A percentile compares a stretch with the other conserved stretches of the same genome.
Evolutionary conservation across 1,140 invertebrate genomes (phyloP).

Genomic region (Centruroides sculpturatus): DNA sequence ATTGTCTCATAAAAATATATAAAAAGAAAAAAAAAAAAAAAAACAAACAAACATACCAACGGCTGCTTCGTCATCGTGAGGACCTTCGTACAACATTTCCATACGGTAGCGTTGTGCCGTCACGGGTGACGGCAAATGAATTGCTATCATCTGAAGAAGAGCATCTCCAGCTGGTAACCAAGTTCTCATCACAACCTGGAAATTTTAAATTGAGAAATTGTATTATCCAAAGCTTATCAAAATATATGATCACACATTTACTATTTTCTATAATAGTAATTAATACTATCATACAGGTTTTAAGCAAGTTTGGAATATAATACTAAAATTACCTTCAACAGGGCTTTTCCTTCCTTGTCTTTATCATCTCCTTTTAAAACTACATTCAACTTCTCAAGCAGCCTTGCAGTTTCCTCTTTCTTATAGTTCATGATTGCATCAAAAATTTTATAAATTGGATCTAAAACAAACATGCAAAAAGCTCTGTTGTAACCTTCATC

Average conservation of each 20-base stretch:
- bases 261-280: too few species aligned
- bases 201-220: too few species aligned
- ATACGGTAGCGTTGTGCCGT: constrained; percentile 98
- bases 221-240: too few species aligned
- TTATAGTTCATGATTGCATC: constrained; percentile 96
- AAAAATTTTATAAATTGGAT: constrained; percentile 98
- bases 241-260: too few species aligned
- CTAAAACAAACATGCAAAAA: constrained; percentile 96
- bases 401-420: constrained; percentile 79
- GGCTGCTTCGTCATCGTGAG: constrained; percentile 91
- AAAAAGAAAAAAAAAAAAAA: too few species aligned
- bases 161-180: constrained; percentile 99
- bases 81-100: constrained; percentile 98
- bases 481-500: constrained; percentile 73
- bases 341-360: constrained; percentile 84
- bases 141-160: constrained; percentile 99
- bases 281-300: too few species aligned
- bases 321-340: constrained; percentile 45
- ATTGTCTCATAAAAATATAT: too few species aligned
- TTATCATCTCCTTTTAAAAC: constrained; percentile 86
- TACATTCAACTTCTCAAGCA: constrained; percentile 80
- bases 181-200: constrained; percentile 79
- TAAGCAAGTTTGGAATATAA: too few species aligned
- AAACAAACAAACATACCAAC: too few species aligned
- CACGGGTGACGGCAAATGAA: constrained; percentile 96